Percentiles rank a stretch among this genome's conserved stretches.
phyloP scores from a whole-genome alignment of 2,113 vertebrate genomes.

The Edolisoma coerulescens region DNA sequence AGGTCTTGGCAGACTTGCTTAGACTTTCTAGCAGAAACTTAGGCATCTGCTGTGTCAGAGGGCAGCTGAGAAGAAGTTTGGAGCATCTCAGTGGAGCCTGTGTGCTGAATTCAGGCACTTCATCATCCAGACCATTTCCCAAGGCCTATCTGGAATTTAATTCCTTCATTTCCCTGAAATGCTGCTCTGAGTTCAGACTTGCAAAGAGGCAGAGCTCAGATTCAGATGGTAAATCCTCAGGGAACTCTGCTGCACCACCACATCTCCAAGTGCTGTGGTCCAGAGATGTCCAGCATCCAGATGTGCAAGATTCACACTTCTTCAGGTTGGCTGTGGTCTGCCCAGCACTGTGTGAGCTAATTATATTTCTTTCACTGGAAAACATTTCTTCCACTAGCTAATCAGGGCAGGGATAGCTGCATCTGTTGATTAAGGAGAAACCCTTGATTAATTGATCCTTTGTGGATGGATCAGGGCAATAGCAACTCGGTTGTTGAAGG shows the following conservation, averaged over 20 bases:
- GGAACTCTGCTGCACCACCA: not conserved
- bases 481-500: not conserved
- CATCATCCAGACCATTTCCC: not conserved
- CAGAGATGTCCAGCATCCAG: not conserved
- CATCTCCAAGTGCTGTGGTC: not conserved
- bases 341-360: not conserved
- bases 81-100: not conserved
- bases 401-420: not conserved
- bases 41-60: not conserved
- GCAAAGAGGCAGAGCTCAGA: not conserved
- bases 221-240: not conserved
- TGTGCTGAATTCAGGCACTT: not conserved
- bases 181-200: not conserved
- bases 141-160: not conserved
- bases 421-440: not conserved
- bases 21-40: not conserved
- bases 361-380: not conserved
- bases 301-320: not conserved
- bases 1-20: not conserved
- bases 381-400: not conserved
- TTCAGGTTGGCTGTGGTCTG: not conserved
- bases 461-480: not conserved
- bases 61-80: not conserved
- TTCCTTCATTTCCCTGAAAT: not conserved
- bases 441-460: not conserved